phyloP scores from a whole-genome alignment of 2,888 invertebrate genomes.

The Lasius platythorax region DNA sequence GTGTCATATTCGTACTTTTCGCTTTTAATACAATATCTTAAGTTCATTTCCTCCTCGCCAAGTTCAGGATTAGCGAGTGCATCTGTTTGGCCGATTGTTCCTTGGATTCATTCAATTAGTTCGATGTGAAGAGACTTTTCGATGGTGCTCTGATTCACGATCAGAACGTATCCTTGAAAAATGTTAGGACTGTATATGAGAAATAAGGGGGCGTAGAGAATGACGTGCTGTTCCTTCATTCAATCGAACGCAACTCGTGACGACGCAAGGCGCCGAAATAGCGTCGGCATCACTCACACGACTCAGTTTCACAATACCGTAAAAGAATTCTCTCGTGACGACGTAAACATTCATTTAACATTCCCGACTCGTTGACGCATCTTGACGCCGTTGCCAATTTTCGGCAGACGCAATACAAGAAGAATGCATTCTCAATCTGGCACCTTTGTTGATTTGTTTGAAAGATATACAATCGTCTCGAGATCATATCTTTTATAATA shows the following conservation, averaged over 20 bases:
- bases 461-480: background rate
- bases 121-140: background rate
- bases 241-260: slow-evolving; percentile 62
- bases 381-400: background rate
- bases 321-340: slow-evolving; percentile 51
- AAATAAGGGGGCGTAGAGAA: slow-evolving; percentile 72
- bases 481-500: background rate
- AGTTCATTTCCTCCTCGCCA: background rate
- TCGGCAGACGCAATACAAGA: background rate
- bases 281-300: slow-evolving; percentile 63
- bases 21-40: background rate
- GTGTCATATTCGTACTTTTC: background rate
- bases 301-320: slow-evolving; percentile 53
- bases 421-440: background rate
- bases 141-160: slow-evolving; percentile 63
- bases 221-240: slow-evolving; percentile 71
- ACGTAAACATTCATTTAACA: slow-evolving; percentile 6
- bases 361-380: slow-evolving; percentile 8
- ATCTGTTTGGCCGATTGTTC: background rate
- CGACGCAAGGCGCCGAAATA: slow-evolving; percentile 71
- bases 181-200: slow-evolving; percentile 66
- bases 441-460: background rate
- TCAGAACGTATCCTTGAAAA: slow-evolving; percentile 54
- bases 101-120: background rate
- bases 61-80: background rate